Percentiles rank a stretch among this genome's conserved stretches.
These are phyloP conservation scores for Nomia melanderi DNA, from an alignment of 1,140 invertebrate genomes.

Conservation along the genomic window DNA sequence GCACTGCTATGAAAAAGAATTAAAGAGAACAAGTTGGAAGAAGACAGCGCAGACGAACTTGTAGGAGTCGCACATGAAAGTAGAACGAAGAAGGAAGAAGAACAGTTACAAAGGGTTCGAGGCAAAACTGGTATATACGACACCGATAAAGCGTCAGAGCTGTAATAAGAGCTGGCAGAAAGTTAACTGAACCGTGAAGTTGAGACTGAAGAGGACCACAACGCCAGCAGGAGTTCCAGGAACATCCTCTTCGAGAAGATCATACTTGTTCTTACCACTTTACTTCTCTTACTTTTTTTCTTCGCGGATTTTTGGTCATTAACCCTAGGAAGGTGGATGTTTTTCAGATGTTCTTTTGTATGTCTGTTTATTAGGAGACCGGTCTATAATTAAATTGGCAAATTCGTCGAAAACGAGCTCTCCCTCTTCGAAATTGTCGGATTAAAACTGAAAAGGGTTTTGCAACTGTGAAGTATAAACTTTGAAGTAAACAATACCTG, in stretches of 20 bases:
- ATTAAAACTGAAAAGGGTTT: too few species aligned
- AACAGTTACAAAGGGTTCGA: slow-evolving; percentile 37
- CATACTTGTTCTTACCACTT: slow-evolving; percentile 29
- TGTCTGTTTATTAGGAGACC: too few species aligned
- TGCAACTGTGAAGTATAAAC: too few species aligned
- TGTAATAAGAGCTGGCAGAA: slow-evolving; percentile 74
- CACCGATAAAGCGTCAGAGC: slow-evolving; percentile 63
- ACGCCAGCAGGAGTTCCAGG: slow-evolving; percentile 64
- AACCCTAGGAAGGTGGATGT: too few species aligned
- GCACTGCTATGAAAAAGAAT: neutral
- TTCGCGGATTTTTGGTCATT: slow-evolving; percentile 32
- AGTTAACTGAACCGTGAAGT: slow-evolving; percentile 75
- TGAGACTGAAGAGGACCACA: slow-evolving; percentile 46
- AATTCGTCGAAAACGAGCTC: too few species aligned
- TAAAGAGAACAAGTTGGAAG: slow-evolving; percentile 17
- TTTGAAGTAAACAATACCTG: too few species aligned
- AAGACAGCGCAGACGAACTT: neutral
- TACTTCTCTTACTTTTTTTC: slow-evolving; percentile 43
- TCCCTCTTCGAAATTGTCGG: too few species aligned
- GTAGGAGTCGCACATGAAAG: neutral
- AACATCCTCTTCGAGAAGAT: slow-evolving; percentile 66
- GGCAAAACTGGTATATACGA: slow-evolving; percentile 44
- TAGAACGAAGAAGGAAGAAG: slow-evolving; percentile 24
- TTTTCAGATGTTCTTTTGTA: too few species aligned
- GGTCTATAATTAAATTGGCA: too few species aligned